phyloP scores from a whole-genome alignment of 2,113 vertebrate species.

The Heloderma charlesbogerti region DNA sequence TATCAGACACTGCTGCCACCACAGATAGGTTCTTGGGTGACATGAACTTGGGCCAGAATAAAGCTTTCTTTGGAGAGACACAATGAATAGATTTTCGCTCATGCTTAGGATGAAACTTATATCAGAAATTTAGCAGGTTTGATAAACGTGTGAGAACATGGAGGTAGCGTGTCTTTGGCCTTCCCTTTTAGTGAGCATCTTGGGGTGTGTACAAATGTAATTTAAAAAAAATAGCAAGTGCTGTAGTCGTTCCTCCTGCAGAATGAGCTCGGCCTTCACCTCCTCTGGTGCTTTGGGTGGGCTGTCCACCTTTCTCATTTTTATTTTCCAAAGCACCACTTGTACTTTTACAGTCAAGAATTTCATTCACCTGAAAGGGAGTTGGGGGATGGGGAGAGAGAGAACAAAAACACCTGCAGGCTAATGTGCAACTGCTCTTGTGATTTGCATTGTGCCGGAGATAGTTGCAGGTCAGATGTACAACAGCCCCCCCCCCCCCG shows the following conservation, averaged over 20 bases:
- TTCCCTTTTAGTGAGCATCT: background rate
- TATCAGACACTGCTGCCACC: background rate
- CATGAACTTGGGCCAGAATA: background rate
- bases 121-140: background rate
- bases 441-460: background rate
- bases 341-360: background rate
- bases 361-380: background rate
- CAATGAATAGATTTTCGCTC: background rate
- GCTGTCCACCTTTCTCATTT: background rate
- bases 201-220: background rate
- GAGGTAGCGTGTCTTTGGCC: background rate
- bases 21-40: background rate
- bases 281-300: background rate
- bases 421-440: background rate
- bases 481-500: no score
- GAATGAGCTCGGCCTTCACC: background rate
- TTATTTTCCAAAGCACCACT: background rate
- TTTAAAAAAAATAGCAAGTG: background rate
- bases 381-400: background rate
- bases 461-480: background rate
- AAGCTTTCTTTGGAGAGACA: background rate
- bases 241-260: background rate
- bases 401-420: background rate
- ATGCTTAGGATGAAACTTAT: no score
- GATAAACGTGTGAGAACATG: no score